Evolutionary conservation across 2,888 invertebrate species (phyloP), one percentile per base, ranked within the genome.

Genomic region (Agriopis aurantiaria): DNA sequence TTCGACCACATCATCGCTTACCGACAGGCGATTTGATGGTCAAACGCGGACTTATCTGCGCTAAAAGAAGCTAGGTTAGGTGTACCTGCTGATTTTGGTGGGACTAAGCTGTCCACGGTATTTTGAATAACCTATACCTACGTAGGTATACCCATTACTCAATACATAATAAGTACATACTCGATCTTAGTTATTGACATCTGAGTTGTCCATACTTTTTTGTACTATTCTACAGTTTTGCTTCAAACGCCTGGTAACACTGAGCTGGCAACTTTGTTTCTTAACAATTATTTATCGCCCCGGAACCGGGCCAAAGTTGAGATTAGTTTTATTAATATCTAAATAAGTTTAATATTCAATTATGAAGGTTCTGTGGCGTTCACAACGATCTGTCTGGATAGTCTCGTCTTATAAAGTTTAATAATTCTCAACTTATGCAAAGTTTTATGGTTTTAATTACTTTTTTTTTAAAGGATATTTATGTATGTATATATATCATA

Each of bases 241-340:
- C 0, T 40, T 51, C 7, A 43, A 5, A 45, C 33, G n/a, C 3
- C n/a, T 62, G 45, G 62, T 33, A 53, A 62, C 62, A 45, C 4
- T 43, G 52, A 8, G 61, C 57, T 65, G 14, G 68, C 48, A 77
- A 77, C 76, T 74, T 74, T 74, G 75, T 75, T 72, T 65, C 72
- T 53, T 60, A 69, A 74, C 75, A 72, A 75, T 77, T 75, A 77
- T 75, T 77, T 77, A 77, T 75, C 68, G 65, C 17, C 52, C 62
- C 49, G 57, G 68, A 69, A 57, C 68, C 60, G 17, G 65, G 17
- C n/a, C 23, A 65, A 43, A 75, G 65, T 77, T 76, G 67, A 70
- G 71, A 77, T 77, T 74, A 77, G 75, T 75, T 77, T 74, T 74
- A 75, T 72, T 75, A 74, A 75, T 74, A 71, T 72, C 68, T 68